Evolutionary conservation across 1,140 invertebrate genomes (phyloP).

Genomic region (Paraescarpia echinospica): DNA sequence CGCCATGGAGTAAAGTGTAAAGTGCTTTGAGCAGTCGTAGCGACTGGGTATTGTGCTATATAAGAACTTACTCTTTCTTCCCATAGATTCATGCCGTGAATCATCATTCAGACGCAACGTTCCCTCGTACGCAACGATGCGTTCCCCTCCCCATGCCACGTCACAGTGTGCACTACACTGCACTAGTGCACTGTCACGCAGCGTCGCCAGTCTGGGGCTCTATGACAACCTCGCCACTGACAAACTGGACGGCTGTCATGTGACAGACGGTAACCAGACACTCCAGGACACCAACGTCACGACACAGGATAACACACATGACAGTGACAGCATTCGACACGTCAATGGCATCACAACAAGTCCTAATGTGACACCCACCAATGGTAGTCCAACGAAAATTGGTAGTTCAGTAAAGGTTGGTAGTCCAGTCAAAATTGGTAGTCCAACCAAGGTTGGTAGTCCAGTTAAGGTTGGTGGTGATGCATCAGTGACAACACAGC

Average conservation of each 20-base stretch:
- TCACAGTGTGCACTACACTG: not conserved
- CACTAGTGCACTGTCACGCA: not conserved
- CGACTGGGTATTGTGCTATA: no score
- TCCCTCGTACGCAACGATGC: not conserved
- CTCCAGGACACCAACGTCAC: not conserved
- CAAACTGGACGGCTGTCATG: not conserved
- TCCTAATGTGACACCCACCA: not conserved
- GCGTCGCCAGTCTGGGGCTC: not conserved
- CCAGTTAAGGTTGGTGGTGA: not conserved
- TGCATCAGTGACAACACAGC: not conserved
- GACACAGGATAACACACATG: not conserved
- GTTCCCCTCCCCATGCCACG: not conserved
- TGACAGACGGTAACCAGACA: not conserved
- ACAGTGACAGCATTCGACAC: not conserved
- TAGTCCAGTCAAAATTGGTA: no score
- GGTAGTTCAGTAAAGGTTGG: no score
- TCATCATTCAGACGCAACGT: not conserved
- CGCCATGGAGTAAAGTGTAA: no score
- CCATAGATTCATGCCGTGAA: not conserved
- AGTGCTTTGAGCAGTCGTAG: no score
- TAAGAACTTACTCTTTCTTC: no score
- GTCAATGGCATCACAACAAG: no score
- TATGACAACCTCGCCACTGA: not conserved
- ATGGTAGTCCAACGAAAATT: not conserved
- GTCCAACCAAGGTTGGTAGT: no score